phyloP scores from a whole-genome alignment of 2,113 vertebrate genomes.

The Rutilus rutilus region DNA sequence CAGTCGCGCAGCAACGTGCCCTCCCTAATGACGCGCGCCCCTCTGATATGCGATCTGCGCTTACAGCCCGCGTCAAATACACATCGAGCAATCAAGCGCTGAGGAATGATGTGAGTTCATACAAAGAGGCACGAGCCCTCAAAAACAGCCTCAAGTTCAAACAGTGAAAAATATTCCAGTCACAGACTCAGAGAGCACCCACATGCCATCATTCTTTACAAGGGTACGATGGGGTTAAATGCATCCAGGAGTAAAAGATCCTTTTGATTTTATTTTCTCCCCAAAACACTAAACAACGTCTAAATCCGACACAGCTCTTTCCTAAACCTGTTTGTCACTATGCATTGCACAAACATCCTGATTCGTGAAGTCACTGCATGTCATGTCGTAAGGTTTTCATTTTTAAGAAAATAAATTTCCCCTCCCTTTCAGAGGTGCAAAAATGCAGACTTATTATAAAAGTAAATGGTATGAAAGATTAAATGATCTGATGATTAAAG shows the following conservation, averaged over 20 bases:
- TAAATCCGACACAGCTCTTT: background rate
- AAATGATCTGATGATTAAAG: background rate
- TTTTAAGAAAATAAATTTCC: background rate
- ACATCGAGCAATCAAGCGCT: conserved; percentile 44
- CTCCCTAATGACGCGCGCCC: conserved; percentile 60
- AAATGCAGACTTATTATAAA: background rate
- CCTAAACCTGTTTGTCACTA: background rate
- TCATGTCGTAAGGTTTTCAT: background rate
- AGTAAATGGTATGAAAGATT: background rate
- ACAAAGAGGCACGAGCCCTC: conserved; percentile 48
- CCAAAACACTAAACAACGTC: background rate
- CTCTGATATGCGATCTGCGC: conserved; percentile 41
- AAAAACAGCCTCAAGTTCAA: conserved; percentile 37
- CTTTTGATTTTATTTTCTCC: background rate
- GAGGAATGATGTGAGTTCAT: conserved; percentile 56
- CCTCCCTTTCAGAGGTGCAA: background rate
- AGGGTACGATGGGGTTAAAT: background rate
- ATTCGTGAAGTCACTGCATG: background rate
- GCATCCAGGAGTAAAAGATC: background rate
- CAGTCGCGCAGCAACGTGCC: conserved; percentile 72
- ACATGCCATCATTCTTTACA: conserved; percentile 19
- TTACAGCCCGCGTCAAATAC: conserved; percentile 34
- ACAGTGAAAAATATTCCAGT: conserved; percentile 13
- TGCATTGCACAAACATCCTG: background rate
- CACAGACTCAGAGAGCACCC: conserved; percentile 1